Evolutionary conservation across 2,888 invertebrate species (phyloP), one percentile per base, ranked within the genome.

Genomic region (Amphipyra berbera): DNA sequence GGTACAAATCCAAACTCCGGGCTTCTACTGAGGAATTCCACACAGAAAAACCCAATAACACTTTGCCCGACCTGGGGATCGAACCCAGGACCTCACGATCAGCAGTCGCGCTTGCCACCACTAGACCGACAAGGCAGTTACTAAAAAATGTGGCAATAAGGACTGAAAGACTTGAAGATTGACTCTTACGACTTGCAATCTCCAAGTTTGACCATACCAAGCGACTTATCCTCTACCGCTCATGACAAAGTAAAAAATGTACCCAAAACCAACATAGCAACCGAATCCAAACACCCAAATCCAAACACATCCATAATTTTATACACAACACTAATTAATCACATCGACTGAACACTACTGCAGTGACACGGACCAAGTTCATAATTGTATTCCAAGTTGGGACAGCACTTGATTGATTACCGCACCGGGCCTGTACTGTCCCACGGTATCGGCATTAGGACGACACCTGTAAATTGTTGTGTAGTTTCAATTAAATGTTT

Each of bases 341-440:
- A 93, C 86, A 81, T 76, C 69, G 82, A 81, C 82, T 82, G 85
- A 88, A 84, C 90, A 87, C 86, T 83, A 81, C 85, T 85, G 84
- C 87, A 85, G 88, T 90, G 94, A 94, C 93, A 93, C 81, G 86
- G 86, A 86, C 90, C 88, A 90, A 93, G 92, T 94, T 94, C 93
- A 94, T 93, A 94, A 94, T 93, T 93, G 93, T 93, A 93, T 93
- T 93, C 90, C 84, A 87, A 90, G 91, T 92, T 92, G 89, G 90
- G 93, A 93, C 93, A 87, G 84, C 82, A 65, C 86, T 86, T 94
- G 94, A 94, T 94, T 93, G 93, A 94, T 94, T 92, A 91, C 88
- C 72, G 75, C 74, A 79, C 82, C 81, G 78, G 81, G 74, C 78
- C 78, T 81, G 77, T 75, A 71, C 76, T 76, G 82, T 82, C 83